These are phyloP conservation scores for Acanthisitta chloris DNA, from an alignment of 2,113 vertebrate species.

Conservation along the genomic window DNA sequence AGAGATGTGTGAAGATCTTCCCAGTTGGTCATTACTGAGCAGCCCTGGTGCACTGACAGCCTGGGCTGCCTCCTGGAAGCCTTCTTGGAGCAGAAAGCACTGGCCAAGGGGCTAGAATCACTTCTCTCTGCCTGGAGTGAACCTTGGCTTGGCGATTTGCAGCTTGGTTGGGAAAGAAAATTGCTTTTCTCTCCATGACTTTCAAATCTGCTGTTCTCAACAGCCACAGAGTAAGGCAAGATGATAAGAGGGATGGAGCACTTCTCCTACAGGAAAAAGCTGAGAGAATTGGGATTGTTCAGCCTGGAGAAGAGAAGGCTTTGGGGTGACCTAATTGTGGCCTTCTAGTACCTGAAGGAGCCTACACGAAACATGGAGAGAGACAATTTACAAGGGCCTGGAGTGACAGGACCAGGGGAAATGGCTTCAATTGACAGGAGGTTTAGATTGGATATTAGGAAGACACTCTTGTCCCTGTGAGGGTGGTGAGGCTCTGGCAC, in stretches of 20 bases:
- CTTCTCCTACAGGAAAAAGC: background rate
- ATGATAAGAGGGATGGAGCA: background rate
- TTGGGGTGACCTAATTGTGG: background rate
- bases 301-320: background rate
- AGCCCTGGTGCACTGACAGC: background rate
- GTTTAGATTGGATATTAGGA: background rate
- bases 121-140: background rate
- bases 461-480: background rate
- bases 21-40: background rate
- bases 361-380: background rate
- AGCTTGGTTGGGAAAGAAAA: background rate
- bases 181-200: background rate
- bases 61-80: background rate
- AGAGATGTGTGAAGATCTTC: background rate
- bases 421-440: background rate
- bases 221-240: fast-evolving
- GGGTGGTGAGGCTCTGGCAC: background rate
- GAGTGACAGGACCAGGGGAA: background rate
- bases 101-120: background rate
- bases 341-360: background rate
- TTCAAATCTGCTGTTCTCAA: background rate
- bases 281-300: background rate
- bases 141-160: background rate
- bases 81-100: background rate
- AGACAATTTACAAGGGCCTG: background rate